Base-by-base conservation (phyloP, 2,797 vertebrate species). In the Danio jaintianensis region DNA sequence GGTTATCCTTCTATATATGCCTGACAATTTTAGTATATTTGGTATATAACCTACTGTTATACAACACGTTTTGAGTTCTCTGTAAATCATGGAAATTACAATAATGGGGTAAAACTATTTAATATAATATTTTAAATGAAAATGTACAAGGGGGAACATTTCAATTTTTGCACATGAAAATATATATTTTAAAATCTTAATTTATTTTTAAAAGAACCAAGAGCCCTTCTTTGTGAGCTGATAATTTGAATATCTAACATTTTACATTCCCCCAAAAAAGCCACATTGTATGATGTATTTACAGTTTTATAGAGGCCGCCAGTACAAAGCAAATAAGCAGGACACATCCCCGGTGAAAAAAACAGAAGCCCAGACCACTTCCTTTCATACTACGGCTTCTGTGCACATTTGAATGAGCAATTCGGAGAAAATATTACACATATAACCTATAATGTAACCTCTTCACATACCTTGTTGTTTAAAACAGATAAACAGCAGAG, bases 401-500 rank as follows among this genome's bases (percentile, higher is more conserved):
- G 74, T 62, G 79, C 85, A 74, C 81, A 85, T 87, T 88, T 78
- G 78, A 83, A 79, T 48, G 36, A 72, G 70, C 81, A 84, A 83
- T 87, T 88, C n/a, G 58, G 78, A 5, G 56, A 79, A 86, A 85
- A 8, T 80, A 80, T 75, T 84, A 62, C 29, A 62, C 82, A 89
- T 87, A 85, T 88, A 89, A 92, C 90, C 85, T 83, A 42, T 67
- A 40, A 48, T 16, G 62, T 36, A 18, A 73, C 18, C 29, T 71
- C 22, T 52, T 81, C 9, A 18, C 16, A 22, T 47, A 20, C 61
- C 83, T 73, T 75, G 66, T 55, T 83, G 66, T 43, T 83, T 85
- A 88, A 86, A 78, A 82, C 82, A 67, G 86, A 83, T 85, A 88
- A 89, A 88, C 77, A 85, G 76, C 67, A 10, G 85, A 84, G 86